A percentile compares a stretch with the other conserved stretches of the same genome.
Conservation (phyloP, 2,888 invertebrate genomes). For the Hyposoter dolosus region DNA sequence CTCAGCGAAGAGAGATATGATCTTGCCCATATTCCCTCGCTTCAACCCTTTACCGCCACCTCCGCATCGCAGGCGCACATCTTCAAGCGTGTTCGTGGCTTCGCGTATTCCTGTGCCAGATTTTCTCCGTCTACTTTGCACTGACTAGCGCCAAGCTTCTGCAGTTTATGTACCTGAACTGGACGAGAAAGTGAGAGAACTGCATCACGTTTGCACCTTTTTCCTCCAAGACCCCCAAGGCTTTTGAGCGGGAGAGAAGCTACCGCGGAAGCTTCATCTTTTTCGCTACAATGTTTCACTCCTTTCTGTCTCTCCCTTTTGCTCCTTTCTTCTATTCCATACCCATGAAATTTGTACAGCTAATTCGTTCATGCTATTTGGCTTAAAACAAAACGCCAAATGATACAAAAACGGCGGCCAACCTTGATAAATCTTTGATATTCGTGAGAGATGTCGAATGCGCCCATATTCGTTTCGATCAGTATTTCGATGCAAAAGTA, state of each 20-base stretch:
- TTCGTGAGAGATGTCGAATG: neutral
- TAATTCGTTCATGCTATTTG: neutral
- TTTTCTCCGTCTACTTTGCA: conserved; percentile 57
- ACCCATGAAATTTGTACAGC: neutral
- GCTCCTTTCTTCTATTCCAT: conserved; percentile 7
- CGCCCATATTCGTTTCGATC: neutral
- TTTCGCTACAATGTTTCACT: conserved; percentile 31
- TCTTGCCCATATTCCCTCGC: conserved; percentile 69
- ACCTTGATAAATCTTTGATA: neutral
- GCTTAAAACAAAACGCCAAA: neutral
- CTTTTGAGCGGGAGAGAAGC: conserved; percentile 54
- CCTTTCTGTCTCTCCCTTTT: conserved; percentile 26
- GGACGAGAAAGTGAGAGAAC: conserved; percentile 49
- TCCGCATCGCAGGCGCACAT: conserved; percentile 27
- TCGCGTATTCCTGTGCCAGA: conserved; percentile 24
- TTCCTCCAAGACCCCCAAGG: conserved; percentile 50
- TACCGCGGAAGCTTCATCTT: conserved; percentile 64
- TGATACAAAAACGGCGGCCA: neutral
- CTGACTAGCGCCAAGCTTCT: conserved; percentile 42
- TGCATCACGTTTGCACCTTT: conserved; percentile 62
- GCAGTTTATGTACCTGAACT: conserved; percentile 53
- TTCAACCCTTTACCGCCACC: conserved; percentile 69
- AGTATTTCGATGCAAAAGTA: neutral
- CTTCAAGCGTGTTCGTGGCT: neutral
- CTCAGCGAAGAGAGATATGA: conserved; percentile 79